Evolutionary conservation across 2,888 invertebrate species (phyloP).

Genomic region (Scaptomyza caliginosa): DNA sequence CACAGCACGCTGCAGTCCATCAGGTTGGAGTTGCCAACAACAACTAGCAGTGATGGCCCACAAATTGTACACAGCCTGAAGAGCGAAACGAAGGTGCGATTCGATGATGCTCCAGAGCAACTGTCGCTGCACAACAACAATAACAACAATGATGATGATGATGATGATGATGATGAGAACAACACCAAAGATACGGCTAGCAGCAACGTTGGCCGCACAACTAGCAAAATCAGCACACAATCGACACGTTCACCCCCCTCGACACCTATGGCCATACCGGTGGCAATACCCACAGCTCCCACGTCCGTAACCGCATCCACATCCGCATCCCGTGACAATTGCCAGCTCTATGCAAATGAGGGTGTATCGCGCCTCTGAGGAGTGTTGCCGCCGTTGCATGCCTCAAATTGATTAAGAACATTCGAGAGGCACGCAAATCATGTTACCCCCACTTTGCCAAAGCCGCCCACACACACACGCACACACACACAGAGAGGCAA

Average conservation of each 20-base stretch:
- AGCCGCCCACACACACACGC: slow-evolving; percentile 3
- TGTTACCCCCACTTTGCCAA: slow-evolving; percentile 8
- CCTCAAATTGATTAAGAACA: slow-evolving; percentile 9
- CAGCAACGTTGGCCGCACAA: background rate
- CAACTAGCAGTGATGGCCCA: background rate
- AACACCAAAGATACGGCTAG: slow-evolving; percentile 40
- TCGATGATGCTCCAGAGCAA: slow-evolving; percentile 46
- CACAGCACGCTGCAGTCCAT: slow-evolving; percentile 85
- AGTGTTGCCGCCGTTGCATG: background rate
- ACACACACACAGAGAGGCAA: slow-evolving; percentile 4
- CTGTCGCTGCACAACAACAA: slow-evolving; percentile 33
- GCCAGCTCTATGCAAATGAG: slow-evolving; percentile 75
- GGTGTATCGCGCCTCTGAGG: slow-evolving; percentile 74
- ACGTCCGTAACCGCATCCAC: background rate
- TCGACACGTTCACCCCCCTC: background rate
- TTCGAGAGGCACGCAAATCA: slow-evolving; percentile 1
- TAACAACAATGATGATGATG: slow-evolving; percentile 14
- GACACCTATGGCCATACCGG: background rate
- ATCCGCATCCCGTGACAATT: slow-evolving; percentile 22
- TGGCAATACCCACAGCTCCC: background rate
- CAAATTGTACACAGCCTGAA: slow-evolving; percentile 4
- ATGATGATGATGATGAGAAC: background rate
- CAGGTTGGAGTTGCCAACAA: slow-evolving; percentile 63
- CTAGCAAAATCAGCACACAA: background rate
- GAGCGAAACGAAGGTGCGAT: slow-evolving; percentile 56